Conservation (phyloP, 2,113 vertebrate species). For the Meriones unguiculatus region DNA sequence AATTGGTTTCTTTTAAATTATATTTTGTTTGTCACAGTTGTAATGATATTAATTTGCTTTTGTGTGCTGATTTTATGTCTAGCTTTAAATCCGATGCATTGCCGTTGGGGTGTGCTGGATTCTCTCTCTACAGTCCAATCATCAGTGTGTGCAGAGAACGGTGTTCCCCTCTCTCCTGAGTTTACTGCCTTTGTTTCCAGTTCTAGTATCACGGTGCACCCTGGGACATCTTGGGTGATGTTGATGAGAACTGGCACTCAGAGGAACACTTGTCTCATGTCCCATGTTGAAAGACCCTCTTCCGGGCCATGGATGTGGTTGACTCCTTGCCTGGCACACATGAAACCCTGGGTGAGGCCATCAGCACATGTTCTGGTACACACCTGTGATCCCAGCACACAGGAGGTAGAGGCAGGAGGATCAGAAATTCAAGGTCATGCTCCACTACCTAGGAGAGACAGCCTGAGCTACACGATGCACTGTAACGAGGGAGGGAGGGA, state of each 20-base stretch:
- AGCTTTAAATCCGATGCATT: background rate
- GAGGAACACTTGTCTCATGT: background rate
- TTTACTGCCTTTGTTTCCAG: background rate
- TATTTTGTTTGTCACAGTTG: background rate
- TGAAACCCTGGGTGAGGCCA: background rate
- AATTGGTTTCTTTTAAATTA: conserved; percentile 18
- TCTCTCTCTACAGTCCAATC: background rate
- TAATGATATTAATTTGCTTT: background rate
- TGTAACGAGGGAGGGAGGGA: background rate
- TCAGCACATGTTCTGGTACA: background rate
- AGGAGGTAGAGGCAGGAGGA: background rate
- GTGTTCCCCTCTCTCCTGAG: background rate
- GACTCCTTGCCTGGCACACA: too few species aligned
- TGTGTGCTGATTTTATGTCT: background rate
- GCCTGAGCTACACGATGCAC: background rate
- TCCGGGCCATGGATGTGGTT: background rate
- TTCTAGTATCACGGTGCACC: fast-evolving
- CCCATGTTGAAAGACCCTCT: background rate
- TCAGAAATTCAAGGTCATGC: background rate
- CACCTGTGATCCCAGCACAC: background rate
- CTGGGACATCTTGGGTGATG: background rate
- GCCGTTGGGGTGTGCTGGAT: background rate
- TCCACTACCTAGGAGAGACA: background rate
- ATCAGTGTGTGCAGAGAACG: background rate
- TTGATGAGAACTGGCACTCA: fast-evolving